phyloP scores from a whole-genome alignment of 2,113 vertebrate species.

The Labrus mixtus region DNA sequence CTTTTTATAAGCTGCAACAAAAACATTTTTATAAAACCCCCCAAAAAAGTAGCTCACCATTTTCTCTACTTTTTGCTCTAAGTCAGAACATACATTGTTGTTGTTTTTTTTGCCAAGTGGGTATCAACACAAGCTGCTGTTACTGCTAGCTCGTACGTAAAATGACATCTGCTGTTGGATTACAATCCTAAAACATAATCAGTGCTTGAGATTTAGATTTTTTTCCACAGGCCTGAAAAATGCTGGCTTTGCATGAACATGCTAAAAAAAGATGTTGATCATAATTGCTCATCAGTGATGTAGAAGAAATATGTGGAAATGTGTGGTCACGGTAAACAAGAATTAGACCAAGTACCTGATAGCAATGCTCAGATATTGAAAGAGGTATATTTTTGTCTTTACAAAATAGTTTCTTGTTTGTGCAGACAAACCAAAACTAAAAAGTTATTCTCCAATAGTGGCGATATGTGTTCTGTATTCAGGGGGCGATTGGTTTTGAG shows the following conservation, averaged over 20 bases:
- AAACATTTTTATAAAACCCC: not conserved
- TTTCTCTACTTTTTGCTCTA: not conserved
- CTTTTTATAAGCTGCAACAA: not conserved
- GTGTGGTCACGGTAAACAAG: not conserved
- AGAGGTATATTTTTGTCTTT: not conserved
- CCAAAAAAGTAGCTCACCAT: not conserved
- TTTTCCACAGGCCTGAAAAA: not conserved
- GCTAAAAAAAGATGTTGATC: not conserved
- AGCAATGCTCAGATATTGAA: not conserved
- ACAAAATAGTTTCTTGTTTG: not conserved
- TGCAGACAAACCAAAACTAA: not conserved
- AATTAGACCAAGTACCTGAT: not conserved
- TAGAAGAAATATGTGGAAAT: not conserved
- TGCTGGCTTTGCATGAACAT: not conserved
- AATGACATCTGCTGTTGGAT: not conserved
- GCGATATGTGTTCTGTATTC: conserved; percentile 12
- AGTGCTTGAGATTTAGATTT: not conserved
- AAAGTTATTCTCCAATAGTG: conserved; percentile 1
- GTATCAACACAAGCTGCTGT: conserved; percentile 5
- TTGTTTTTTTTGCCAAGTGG: not conserved
- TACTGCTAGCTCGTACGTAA: not conserved
- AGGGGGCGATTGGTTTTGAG: conserved; percentile 20
- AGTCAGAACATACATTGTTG: not conserved
- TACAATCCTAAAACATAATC: not conserved
- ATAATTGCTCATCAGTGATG: not conserved